phyloP scores from a whole-genome alignment of 1,140 invertebrate species.

The Trichonephila clavata region DNA sequence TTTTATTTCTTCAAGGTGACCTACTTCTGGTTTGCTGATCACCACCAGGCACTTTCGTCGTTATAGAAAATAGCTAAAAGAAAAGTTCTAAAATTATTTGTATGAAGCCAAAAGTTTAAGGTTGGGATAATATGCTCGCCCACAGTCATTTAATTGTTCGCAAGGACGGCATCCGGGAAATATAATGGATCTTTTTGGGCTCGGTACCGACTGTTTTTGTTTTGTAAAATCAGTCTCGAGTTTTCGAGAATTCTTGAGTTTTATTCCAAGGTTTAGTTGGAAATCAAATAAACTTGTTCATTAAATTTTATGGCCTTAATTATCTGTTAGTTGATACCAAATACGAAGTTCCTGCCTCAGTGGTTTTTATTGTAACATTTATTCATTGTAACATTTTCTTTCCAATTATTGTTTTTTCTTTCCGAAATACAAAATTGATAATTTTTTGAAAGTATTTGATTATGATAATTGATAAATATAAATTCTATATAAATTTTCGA shows the following conservation, averaged over 20 bases:
- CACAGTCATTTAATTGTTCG: not conserved
- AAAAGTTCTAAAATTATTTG: slow-evolving; percentile 1
- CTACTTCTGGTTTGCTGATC: not conserved
- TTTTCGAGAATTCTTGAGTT: not conserved
- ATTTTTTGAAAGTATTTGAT: too few species aligned
- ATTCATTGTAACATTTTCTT: not conserved
- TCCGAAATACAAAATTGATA: too few species aligned
- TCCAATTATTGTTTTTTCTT: too few species aligned
- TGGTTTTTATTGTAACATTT: not conserved
- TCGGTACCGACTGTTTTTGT: not conserved
- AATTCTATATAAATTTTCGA: too few species aligned
- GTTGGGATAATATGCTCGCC: not conserved
- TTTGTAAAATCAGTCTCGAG: not conserved
- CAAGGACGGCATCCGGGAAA: not conserved
- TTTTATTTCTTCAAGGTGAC: slow-evolving; percentile 53
- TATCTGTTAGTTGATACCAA: not conserved
- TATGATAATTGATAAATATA: too few species aligned
- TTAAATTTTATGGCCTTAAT: slow-evolving; percentile 4
- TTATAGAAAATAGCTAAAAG: not conserved
- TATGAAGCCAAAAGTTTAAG: slow-evolving; percentile 49
- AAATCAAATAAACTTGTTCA: not conserved
- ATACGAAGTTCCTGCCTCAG: not conserved
- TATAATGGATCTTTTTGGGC: not conserved
- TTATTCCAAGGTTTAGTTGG: slow-evolving; percentile 1
- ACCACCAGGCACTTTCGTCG: slow-evolving; percentile 39